phyloP scores from a whole-genome alignment of 2,113 vertebrate genomes.

The Irena cyanogastra region DNA sequence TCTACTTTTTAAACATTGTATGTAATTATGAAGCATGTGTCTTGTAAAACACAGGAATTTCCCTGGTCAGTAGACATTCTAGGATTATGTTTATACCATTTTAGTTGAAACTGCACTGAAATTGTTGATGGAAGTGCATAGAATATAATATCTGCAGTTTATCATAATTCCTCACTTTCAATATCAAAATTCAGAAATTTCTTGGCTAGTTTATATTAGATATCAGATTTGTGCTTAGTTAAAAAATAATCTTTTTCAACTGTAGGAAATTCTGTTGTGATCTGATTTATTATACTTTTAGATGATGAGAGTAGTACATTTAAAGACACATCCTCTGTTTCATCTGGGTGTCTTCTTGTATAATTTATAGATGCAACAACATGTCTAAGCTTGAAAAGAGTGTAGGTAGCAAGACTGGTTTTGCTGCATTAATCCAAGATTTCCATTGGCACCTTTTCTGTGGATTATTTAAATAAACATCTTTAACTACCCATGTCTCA shows the following conservation, averaged over 20 bases:
- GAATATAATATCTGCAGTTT: neutral
- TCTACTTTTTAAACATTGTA: neutral
- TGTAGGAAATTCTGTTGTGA: neutral
- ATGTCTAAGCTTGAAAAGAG: neutral
- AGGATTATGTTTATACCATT: neutral
- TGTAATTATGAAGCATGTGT: neutral
- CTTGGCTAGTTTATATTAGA: conserved; percentile 1
- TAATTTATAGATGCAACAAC: neutral
- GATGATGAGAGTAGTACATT: neutral
- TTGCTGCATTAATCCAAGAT: neutral
- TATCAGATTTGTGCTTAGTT: neutral
- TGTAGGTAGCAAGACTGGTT: neutral
- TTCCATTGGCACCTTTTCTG: neutral
- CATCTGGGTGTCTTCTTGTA: neutral
- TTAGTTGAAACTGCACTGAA: neutral
- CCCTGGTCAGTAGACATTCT: neutral
- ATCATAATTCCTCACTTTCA: neutral
- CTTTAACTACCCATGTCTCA: neutral
- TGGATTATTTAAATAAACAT: neutral
- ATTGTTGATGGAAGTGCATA: neutral
- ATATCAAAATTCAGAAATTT: neutral
- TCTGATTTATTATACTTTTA: conserved; percentile 5
- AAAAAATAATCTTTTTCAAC: neutral
- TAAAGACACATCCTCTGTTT: neutral
- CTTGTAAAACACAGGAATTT: neutral